phyloP scores from a whole-genome alignment of 1,140 invertebrate species.

The Dinothrombium tinctorium region DNA sequence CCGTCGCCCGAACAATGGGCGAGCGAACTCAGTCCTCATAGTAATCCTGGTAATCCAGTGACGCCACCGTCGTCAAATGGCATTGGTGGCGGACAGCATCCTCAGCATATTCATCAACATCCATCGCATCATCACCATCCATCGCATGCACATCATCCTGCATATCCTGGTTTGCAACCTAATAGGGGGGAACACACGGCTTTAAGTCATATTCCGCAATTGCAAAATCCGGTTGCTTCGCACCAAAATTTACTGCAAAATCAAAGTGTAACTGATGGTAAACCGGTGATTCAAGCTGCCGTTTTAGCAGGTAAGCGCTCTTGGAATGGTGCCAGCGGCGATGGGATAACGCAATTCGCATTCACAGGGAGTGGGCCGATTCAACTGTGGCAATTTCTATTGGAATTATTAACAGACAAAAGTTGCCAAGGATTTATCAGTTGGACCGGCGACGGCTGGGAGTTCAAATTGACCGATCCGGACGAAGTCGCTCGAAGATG shows the following conservation, averaged over 20 bases:
- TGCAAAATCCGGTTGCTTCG: neutral
- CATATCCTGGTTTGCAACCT: too few species aligned
- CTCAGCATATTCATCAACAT: conserved; percentile 2
- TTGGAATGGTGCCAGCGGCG: too few species aligned
- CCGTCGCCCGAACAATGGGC: conserved; percentile 21
- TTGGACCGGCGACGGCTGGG: conserved; percentile 97
- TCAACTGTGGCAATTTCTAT: conserved; percentile 88
- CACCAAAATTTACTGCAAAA: neutral
- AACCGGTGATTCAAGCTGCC: conserved; percentile 43
- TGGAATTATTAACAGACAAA: conserved; percentile 87
- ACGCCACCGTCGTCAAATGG: neutral
- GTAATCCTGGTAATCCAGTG: neutral
- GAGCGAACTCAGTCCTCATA: conserved; percentile 13
- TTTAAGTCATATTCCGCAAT: neutral
- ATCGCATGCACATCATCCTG: neutral
- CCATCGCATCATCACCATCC: neutral
- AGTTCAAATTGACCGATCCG: conserved; percentile 88
- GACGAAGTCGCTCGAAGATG: conserved; percentile 89
- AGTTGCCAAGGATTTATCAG: conserved; percentile 85
- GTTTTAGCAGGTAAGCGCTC: conserved; percentile 32
- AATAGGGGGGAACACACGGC: too few species aligned
- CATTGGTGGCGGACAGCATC: neutral
- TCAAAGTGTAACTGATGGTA: conserved; percentile 27
- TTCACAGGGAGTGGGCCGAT: conserved; percentile 64
- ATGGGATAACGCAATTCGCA: too few species aligned